Percentiles rank a stretch among this genome's conserved stretches.
phyloP scores from a whole-genome alignment of 2,888 invertebrate genomes.

The Tanypteryx hageni region DNA sequence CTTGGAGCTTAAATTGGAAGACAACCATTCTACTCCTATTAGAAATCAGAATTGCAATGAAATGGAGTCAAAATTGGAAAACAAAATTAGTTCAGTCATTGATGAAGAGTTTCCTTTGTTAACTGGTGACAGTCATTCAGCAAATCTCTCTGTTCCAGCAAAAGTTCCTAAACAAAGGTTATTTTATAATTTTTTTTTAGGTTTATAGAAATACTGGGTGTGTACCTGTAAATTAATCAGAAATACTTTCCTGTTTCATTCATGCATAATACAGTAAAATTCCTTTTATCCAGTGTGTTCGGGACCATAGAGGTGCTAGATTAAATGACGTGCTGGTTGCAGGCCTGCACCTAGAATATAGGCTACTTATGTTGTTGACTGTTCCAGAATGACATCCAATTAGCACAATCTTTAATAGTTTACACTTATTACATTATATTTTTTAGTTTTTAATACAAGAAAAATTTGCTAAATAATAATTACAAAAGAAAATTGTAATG shows the following conservation, averaged over 20 bases:
- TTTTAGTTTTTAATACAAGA: too few relatives aligned
- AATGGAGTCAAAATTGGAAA: not conserved
- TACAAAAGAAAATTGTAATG: too few relatives aligned
- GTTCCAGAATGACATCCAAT: too few relatives aligned
- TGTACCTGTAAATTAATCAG: too few relatives aligned
- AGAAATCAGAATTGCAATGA: not conserved
- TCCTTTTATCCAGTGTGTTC: conserved; percentile 68
- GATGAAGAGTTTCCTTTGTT: conserved; percentile 27
- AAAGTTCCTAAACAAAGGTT: conserved; percentile 51
- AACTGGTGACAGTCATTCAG: not conserved
- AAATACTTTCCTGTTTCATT: too few relatives aligned
- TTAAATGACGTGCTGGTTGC: too few relatives aligned
- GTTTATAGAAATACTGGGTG: conserved; percentile 53
- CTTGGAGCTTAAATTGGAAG: not conserved
- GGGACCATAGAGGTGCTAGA: too few relatives aligned
- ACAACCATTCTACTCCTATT: not conserved
- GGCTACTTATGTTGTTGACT: too few relatives aligned
- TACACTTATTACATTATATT: too few relatives aligned
- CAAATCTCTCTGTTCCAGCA: not conserved
- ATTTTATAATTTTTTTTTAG: conserved; percentile 69
- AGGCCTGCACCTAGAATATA: too few relatives aligned
- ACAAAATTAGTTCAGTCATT: not conserved
- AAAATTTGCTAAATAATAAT: too few relatives aligned
- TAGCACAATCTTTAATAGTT: too few relatives aligned
- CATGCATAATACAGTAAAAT: conserved; percentile 33